Base-by-base conservation (phyloP, 1,140 invertebrate species). In the Drosophila lacertosa region DNA sequence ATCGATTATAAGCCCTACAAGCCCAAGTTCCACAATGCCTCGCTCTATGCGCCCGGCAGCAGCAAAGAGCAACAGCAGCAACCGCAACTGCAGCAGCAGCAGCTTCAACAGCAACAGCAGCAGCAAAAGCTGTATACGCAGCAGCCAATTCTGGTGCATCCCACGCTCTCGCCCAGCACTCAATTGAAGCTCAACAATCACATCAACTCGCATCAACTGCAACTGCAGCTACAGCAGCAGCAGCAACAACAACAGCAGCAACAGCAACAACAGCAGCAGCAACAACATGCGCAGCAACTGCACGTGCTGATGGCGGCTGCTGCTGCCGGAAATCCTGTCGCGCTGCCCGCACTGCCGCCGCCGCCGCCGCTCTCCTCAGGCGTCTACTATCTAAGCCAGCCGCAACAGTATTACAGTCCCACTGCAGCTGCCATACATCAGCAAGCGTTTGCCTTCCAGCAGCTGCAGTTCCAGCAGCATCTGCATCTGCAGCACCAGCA, bases 1-100 rank as follows among this genome's bases (percentile, higher is more conserved):
- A 74, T 90, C 2, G 89, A 90, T 18, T 89, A 90, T 40, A 91
- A 91, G 74, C 91, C 91, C 26, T 96, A 96, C 82, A 96, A 96
- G 90, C 96, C 96, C 39, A 96, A 96, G 91, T 96, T 96, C 86
- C 94, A 94, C 65, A 95, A 94, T 74, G 94, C 93, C 18, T 82
- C 92, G 20, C 90, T 95, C 39, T 94, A 95, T 50, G 78, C 68
- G 20, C 70, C 89, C 0, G 73, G 71, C 42, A 78, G 71, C 40
- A 76, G 51, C 51, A 71, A 75, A 35, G 67, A 83, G 22, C 74
- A 89, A 32, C 78, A 82, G n/a, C 70, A 68, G 24, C 77, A 73
- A 9, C 62, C 55, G 4, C 51, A 69, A 7, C 80, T 64, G 4
- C 42, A 59, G 20, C 60, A 48, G 39, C 50, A 55, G n/a, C 64